phyloP scores from a whole-genome alignment of 2,888 invertebrate genomes.

The Harpagoxenus sublaevis region DNA sequence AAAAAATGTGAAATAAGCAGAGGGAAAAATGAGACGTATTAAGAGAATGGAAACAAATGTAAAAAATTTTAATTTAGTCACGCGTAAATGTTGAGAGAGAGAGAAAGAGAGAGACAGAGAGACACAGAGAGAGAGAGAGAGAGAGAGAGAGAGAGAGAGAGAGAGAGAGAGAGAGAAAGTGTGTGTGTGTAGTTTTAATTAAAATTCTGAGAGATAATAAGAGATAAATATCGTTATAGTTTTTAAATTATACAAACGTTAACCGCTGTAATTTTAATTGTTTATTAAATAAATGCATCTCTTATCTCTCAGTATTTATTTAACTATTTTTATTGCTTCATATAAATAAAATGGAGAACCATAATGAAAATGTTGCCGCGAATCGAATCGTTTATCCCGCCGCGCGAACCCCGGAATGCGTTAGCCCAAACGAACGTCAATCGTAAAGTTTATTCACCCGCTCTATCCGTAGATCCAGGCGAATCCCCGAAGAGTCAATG shows the following conservation, averaged over 20 bases:
- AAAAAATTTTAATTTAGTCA: not conserved
- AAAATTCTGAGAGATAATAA: slow-evolving; percentile 26
- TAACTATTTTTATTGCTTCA: not conserved
- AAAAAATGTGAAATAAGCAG: not conserved
- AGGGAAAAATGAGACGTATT: not conserved
- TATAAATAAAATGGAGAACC: slow-evolving; percentile 12
- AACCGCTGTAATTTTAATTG: not conserved
- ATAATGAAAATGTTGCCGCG: slow-evolving; percentile 26
- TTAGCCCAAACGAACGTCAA: slow-evolving; percentile 15
- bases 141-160: not conserved
- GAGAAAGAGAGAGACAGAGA: not conserved
- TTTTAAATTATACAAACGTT: not conserved
- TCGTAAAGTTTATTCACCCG: slow-evolving; percentile 86
- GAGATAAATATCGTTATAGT: slow-evolving; percentile 11
- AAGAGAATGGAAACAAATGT: not conserved
- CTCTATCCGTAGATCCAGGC: slow-evolving; percentile 89
- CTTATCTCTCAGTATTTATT: not conserved
- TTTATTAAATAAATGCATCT: not conserved
- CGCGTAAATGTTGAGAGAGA: not conserved
- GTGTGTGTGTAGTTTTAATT: slow-evolving; percentile 5
- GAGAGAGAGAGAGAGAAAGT: not conserved
- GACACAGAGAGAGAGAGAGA: not conserved
- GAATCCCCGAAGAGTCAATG: slow-evolving; percentile 91
- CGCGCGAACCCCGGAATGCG: not conserved
- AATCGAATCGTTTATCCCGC: not conserved